phyloP scores from a whole-genome alignment of 2,888 invertebrate species.

The Leptopilina drosophilae region DNA sequence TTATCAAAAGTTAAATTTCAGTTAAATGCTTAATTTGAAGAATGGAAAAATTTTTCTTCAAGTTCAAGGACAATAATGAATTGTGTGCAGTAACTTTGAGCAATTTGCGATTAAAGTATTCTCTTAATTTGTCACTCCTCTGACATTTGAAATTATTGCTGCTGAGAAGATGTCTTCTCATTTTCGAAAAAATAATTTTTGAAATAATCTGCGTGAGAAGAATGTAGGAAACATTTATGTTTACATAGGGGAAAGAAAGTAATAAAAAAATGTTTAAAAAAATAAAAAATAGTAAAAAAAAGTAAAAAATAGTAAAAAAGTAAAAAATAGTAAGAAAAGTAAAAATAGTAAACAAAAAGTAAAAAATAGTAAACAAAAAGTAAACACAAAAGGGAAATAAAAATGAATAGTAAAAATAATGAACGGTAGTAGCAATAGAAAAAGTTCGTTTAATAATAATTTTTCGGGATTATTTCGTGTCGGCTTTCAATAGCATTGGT shows the following conservation, averaged over 20 bases:
- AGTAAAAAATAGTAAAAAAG: too few relatives aligned
- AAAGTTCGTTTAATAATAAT: too few relatives aligned
- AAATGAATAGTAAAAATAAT: too few relatives aligned
- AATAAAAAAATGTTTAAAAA: too few relatives aligned
- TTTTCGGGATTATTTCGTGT: slow-evolving; percentile 27
- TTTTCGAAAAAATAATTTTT: background rate
- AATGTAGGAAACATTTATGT: too few relatives aligned
- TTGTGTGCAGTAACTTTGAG: slow-evolving; percentile 22
- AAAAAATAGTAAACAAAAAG: slow-evolving; percentile 10
- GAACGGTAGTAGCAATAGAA: too few relatives aligned
- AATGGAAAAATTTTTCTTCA: background rate
- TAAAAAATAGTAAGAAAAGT: too few relatives aligned
- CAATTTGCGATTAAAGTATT: slow-evolving; percentile 25
- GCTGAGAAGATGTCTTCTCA: slow-evolving; percentile 14
- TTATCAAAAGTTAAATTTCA: background rate
- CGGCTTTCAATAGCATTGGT: slow-evolving; percentile 53
- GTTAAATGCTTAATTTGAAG: slow-evolving; percentile 2
- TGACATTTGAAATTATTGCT: background rate
- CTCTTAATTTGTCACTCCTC: slow-evolving; percentile 18
- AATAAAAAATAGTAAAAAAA: slow-evolving; percentile 18
- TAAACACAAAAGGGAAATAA: too few relatives aligned
- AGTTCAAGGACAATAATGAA: slow-evolving; percentile 1
- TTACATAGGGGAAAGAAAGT: too few relatives aligned
- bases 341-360: too few relatives aligned
- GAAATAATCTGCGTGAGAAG: too few relatives aligned